Evolutionary conservation across 2,113 vertebrate species (phyloP).

Genomic region (Aix galericulata): DNA sequence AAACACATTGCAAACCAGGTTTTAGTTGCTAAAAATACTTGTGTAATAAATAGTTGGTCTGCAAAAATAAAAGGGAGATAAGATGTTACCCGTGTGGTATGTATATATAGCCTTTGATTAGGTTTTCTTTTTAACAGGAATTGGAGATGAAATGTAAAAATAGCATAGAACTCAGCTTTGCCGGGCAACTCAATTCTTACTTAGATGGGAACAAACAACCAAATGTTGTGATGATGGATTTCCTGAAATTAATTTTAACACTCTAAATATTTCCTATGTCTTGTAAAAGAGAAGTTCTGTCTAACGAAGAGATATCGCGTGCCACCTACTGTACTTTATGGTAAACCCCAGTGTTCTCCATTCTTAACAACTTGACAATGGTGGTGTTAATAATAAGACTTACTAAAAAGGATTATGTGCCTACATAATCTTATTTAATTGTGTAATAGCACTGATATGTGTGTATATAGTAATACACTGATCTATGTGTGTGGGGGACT

Average conservation of each 20-base stretch:
- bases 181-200: neutral
- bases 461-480: neutral
- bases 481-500: neutral
- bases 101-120: conserved; percentile 27
- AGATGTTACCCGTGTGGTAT: conserved; percentile 1
- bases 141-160: conserved; percentile 54
- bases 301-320: neutral
- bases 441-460: conserved; percentile 26
- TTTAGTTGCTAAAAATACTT: conserved; percentile 63
- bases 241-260: conserved; percentile 28
- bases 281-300: neutral
- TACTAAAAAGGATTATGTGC: conserved; percentile 49
- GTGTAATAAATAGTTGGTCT: conserved; percentile 42
- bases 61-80: conserved; percentile 39
- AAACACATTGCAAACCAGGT: conserved; percentile 44
- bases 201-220: neutral
- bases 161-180: neutral
- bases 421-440: conserved; percentile 41
- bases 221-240: conserved; percentile 9
- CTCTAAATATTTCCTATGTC: neutral
- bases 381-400: neutral
- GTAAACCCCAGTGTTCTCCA: neutral
- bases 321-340: conserved; percentile 58
- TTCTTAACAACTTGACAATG: neutral
- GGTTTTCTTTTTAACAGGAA: conserved; percentile 30